A percentile compares a stretch with the other conserved stretches of the same genome.
phyloP scores from a whole-genome alignment of 2,797 vertebrate species.

The Podargus strigoides region DNA sequence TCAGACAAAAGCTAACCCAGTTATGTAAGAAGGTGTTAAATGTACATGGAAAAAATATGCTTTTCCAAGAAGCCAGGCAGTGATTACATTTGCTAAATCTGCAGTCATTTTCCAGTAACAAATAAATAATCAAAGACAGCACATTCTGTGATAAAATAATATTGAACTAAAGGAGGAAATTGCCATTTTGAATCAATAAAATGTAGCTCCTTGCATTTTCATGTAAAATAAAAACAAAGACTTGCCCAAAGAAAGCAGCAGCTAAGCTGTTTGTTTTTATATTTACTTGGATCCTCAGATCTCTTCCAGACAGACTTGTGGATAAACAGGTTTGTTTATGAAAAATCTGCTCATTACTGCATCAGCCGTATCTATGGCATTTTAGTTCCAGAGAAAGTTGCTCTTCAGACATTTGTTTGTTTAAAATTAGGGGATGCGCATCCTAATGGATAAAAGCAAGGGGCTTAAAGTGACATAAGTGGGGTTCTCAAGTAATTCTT shows the following conservation, averaged over 20 bases:
- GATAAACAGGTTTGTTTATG: slow-evolving; percentile 46
- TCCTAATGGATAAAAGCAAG: not conserved
- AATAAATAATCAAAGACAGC: slow-evolving; percentile 38
- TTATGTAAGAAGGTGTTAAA: slow-evolving; percentile 60
- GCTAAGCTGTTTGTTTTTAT: slow-evolving; percentile 28
- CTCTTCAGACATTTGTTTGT: not conserved
- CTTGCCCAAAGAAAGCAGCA: slow-evolving; percentile 18
- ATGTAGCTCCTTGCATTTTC: slow-evolving; percentile 17
- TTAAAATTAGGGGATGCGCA: not conserved
- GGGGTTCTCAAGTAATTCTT: not conserved
- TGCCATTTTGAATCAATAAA: slow-evolving; percentile 53
- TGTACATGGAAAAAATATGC: slow-evolving; percentile 10
- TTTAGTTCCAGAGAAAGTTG: not conserved
- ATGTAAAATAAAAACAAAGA: slow-evolving; percentile 25
- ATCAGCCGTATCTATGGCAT: not conserved
- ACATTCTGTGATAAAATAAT: slow-evolving; percentile 39
- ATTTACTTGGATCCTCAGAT: not conserved
- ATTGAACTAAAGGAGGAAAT: slow-evolving; percentile 37
- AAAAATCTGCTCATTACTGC: slow-evolving; percentile 30
- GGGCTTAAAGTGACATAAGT: not conserved
- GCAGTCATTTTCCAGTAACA: slow-evolving; percentile 48
- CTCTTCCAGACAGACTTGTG: not conserved
- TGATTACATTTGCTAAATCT: slow-evolving; percentile 41
- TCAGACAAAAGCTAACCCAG: slow-evolving; percentile 55
- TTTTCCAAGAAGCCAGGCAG: slow-evolving; percentile 37